Conservation (phyloP, 2,888 invertebrate species). For the Oscheius sp. region DNA sequence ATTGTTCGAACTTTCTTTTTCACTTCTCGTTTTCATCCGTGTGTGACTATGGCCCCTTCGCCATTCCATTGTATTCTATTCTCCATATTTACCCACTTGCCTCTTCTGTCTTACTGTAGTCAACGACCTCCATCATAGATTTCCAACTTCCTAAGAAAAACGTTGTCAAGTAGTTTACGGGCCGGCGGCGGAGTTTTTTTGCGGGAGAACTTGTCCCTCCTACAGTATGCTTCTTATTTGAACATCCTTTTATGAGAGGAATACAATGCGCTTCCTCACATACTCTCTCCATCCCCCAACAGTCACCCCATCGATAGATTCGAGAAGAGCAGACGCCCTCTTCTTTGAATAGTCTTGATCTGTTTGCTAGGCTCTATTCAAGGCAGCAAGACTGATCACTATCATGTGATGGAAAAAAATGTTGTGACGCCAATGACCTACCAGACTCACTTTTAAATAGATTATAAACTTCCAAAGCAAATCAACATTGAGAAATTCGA, state of each 20-base stretch:
- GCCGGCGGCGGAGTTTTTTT: conserved; percentile 11
- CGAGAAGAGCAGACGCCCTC: too few species aligned
- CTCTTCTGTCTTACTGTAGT: conserved; percentile 25
- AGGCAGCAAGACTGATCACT: too few species aligned
- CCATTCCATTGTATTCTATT: not conserved
- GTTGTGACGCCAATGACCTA: too few species aligned
- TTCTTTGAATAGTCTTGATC: too few species aligned
- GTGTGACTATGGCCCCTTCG: conserved; percentile 2
- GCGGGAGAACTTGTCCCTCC: conserved; percentile 2
- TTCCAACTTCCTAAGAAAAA: conserved; percentile 2
- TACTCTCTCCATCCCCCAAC: conserved; percentile 9
- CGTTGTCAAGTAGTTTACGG: conserved; percentile 8
- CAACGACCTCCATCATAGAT: not conserved
- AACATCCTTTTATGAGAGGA: conserved; percentile 10
- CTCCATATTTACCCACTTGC: conserved; percentile 19
- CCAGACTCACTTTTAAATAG: too few species aligned
- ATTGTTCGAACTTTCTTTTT: conserved; percentile 21
- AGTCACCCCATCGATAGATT: not conserved
- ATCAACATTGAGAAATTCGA: too few species aligned
- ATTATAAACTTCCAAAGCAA: too few species aligned
- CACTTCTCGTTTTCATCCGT: conserved; percentile 29
- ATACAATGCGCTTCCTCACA: conserved; percentile 21
- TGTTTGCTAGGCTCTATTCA: too few species aligned
- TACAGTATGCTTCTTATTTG: conserved; percentile 18
- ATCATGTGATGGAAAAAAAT: too few species aligned